phyloP scores from a whole-genome alignment of 2,797 vertebrate genomes.

The Fundulus diaphanus region DNA sequence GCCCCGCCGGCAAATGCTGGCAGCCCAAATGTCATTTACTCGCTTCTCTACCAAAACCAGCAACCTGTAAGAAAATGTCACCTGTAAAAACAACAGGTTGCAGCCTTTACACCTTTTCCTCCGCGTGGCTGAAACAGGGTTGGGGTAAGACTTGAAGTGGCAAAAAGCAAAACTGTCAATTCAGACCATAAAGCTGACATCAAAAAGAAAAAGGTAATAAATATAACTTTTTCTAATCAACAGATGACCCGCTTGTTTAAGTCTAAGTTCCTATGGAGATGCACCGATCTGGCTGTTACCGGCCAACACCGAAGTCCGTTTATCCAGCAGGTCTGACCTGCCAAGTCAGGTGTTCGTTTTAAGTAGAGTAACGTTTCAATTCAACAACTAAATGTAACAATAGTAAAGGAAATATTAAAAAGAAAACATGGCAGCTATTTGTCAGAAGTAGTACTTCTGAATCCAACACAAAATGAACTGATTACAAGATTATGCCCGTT shows the following conservation, averaged over 20 bases:
- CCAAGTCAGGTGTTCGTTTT: neutral
- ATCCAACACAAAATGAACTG: neutral
- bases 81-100: slow-evolving; percentile 1
- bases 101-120: neutral
- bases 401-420: neutral
- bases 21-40: slow-evolving; percentile 19
- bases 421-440: neutral
- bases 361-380: neutral
- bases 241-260: neutral
- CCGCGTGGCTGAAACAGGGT: neutral
- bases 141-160: neutral
- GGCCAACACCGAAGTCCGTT: neutral
- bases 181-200: neutral
- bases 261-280: neutral
- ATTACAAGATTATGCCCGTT: neutral
- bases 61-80: slow-evolving; percentile 14
- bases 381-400: neutral
- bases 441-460: neutral
- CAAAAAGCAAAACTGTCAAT: neutral
- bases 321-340: neutral
- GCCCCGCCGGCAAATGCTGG: slow-evolving; percentile 1
- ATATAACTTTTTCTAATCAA: neutral
- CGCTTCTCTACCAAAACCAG: slow-evolving; percentile 6
- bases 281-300: neutral
- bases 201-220: neutral